These are phyloP conservation scores for Dicrurus megarhynchus DNA, from an alignment of 2,113 vertebrate species.

Conservation along the genomic window DNA sequence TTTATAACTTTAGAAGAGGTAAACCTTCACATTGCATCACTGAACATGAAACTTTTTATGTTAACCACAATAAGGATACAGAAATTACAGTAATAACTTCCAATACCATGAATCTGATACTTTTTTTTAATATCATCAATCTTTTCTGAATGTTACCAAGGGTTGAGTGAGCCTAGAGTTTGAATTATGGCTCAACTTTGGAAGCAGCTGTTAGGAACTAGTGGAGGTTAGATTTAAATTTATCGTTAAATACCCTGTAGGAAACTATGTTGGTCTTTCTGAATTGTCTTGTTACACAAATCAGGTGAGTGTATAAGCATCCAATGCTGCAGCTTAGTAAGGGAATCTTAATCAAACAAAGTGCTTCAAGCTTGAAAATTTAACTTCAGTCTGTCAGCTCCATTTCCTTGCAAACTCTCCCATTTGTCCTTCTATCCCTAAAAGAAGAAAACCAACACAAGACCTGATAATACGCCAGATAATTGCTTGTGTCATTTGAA, in stretches of 20 bases:
- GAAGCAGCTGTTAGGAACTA: neutral
- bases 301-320: neutral
- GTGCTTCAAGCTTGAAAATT: neutral
- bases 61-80: neutral
- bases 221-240: neutral
- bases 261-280: neutral
- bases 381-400: neutral
- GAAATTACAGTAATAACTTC: neutral
- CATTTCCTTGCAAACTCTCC: neutral
- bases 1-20: neutral
- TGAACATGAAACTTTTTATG: neutral
- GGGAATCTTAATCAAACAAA: neutral
- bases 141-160: neutral
- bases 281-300: neutral
- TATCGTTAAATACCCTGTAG: neutral
- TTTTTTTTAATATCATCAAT: neutral
- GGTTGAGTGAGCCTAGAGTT: neutral
- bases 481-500: neutral
- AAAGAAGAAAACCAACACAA: neutral
- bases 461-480: rapidly evolving
- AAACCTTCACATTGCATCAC: neutral
- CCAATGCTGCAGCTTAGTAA: neutral
- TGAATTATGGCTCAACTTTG: slow-evolving; percentile 9
- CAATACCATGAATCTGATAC: neutral
- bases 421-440: neutral